Percentiles rank a stretch among this genome's conserved stretches.
Evolutionary conservation across 2,888 invertebrate species (phyloP).

Genomic region (Idaea aversata): DNA sequence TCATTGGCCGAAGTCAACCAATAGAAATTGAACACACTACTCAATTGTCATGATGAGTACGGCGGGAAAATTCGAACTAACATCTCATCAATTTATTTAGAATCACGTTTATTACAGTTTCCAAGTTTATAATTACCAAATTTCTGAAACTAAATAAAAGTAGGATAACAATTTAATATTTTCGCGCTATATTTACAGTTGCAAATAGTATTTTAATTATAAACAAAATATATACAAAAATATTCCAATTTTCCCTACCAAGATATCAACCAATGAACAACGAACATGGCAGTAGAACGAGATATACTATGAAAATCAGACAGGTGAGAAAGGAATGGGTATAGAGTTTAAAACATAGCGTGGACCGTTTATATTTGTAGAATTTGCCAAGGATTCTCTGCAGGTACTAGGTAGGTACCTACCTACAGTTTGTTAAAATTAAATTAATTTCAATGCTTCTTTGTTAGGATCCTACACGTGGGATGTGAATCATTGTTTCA

Average conservation of each 20-base stretch:
- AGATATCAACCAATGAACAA: slow-evolving; percentile 49
- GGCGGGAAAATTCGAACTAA: slow-evolving; percentile 51
- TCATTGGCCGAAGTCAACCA: slow-evolving; percentile 80
- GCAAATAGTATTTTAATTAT: neutral
- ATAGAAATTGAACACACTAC: slow-evolving; percentile 72
- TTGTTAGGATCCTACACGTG: neutral
- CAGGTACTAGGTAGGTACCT: neutral
- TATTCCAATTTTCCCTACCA: slow-evolving; percentile 16
- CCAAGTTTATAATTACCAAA: neutral
- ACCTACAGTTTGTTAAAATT: neutral
- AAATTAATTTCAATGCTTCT: neutral
- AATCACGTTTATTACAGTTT: neutral
- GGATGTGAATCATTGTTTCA: neutral
- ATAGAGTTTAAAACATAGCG: slow-evolving; percentile 17
- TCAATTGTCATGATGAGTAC: slow-evolving; percentile 35
- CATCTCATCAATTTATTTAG: neutral
- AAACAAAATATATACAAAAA: slow-evolving; percentile 8
- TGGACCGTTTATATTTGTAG: slow-evolving; percentile 25
- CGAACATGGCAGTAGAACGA: slow-evolving; percentile 64
- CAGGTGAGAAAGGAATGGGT: slow-evolving; percentile 33
- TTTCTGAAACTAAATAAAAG: neutral
- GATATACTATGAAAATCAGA: slow-evolving; percentile 36
- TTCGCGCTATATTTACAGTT: neutral
- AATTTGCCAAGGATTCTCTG: neutral
- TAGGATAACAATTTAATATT: neutral